Base-by-base conservation (phyloP, 2,797 vertebrate genomes). In the Spondyliosoma cantharus region DNA sequence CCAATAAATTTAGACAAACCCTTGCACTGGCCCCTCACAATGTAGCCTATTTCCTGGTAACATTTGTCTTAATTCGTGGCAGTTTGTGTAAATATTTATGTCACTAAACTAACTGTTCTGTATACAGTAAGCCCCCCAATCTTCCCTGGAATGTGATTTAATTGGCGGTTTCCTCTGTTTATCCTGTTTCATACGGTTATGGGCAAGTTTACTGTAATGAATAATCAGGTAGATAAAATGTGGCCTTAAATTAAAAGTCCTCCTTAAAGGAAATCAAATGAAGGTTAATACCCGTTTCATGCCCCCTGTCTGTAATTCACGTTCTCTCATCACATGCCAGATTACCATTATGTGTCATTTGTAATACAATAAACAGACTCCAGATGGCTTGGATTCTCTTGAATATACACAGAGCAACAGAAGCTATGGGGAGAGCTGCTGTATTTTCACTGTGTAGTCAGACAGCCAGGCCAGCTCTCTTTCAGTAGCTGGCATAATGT, bases 151-250 rank as follows among this genome's bases (percentile, higher is more conserved):
- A 93, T 93, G 94, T 87, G 90, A 92, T 93, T 94, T 95, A 94
- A 95, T 94, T 95, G 94, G 92, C 93, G 87, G 94, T 94, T 95
- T 95, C 94, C 94, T 95, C 87, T 95, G 94, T 95, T 95, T 95
- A 95, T 93, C 93, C 92, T 87, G 84, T 85, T 92, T 93, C 91
- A 89, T 94, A 91, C 79, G 74, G 89, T 92, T 89, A 89, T 90
- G 91, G 91, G 88, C 85, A 84, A 88, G 89, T 85, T 92, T 86
- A 90, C 93, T 92, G 85, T 94, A 93, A 94, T 93, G 94, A 94
- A 94, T 94, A 94, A 95, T 95, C 93, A 95, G 93, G 92, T 92
- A 90, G 92, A 94, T 94, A 93, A 94, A 94, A 90, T 76, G 78
- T 79, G 84, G 89, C 90, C 93, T 94, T 90, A 94, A 95, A 95